Conservation (phyloP, 35 echinoderm and acorn worm genomes). For the Eucidaris tribuloides region DNA sequence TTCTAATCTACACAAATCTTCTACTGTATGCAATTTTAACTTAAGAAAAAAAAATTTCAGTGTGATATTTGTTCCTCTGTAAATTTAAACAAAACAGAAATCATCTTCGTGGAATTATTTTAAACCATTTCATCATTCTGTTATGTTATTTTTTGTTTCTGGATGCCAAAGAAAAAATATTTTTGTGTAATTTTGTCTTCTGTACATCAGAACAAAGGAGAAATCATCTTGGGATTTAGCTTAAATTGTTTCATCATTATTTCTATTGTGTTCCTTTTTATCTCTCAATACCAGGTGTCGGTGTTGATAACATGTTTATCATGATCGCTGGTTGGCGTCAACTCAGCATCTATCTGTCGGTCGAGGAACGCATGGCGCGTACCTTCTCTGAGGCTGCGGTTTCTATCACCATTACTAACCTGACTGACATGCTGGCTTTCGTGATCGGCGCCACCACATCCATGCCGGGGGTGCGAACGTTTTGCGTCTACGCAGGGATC, state of each 20-base stretch:
- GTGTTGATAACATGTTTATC: constrained; percentile 99
- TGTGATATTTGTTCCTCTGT: no score
- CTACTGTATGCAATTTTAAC: no score
- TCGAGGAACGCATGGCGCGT: constrained; percentile 83
- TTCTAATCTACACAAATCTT: no score
- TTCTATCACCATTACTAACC: constrained; percentile 95
- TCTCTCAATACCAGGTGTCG: constrained; percentile 85
- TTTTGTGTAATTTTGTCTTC: not conserved
- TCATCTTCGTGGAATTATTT: no score
- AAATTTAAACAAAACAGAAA: no score
- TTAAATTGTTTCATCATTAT: no score
- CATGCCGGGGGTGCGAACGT: constrained; percentile 71
- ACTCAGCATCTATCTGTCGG: constrained; percentile 47
- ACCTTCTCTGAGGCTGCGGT: constrained; percentile 91
- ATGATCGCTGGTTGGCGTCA: constrained; percentile 98
- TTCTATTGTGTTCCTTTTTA: not conserved
- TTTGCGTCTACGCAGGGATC: constrained; percentile 85
- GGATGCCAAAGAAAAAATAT: not conserved
- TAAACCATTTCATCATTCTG: no score
- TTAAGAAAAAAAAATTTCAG: no score
- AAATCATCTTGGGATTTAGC: no score
- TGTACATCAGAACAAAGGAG: not conserved
- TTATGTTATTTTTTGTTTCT: no score
- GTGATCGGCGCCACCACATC: constrained; percentile 79
- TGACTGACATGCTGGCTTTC: constrained; percentile 89